A percentile compares a stretch with the other conserved stretches of the same genome.
phyloP scores from a whole-genome alignment of 2,888 invertebrate genomes.

The Tipula confusa region DNA sequence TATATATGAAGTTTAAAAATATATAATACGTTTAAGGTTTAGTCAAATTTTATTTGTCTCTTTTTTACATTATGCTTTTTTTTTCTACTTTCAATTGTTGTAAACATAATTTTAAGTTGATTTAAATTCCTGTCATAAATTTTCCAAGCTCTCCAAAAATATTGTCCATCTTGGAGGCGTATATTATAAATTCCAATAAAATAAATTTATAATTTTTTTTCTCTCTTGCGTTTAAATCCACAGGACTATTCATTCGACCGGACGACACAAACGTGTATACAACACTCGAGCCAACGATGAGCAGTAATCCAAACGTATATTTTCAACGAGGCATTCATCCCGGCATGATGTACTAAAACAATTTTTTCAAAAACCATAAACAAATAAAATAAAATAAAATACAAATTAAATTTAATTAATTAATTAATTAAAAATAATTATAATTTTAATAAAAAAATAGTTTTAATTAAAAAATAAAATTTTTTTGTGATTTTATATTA shows the following conservation, averaged over 20 bases:
- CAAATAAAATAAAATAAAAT: neutral
- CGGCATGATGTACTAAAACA: conserved; percentile 82
- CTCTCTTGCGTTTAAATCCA: conserved; percentile 46
- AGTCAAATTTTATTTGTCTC: too few relatives aligned
- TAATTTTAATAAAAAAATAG: neutral
- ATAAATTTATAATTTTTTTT: conserved; percentile 35
- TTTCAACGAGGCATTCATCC: conserved; percentile 82
- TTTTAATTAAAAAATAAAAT: neutral
- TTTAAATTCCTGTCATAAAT: too few relatives aligned
- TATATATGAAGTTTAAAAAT: too few relatives aligned
- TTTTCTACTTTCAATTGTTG: too few relatives aligned
- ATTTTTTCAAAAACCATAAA: conserved; percentile 40
- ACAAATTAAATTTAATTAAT: neutral
- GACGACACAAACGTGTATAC: conserved; percentile 82
- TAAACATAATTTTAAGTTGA: too few relatives aligned
- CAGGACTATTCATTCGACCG: conserved; percentile 72
- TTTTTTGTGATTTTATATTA: conserved; percentile 8
- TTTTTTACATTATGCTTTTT: too few relatives aligned
- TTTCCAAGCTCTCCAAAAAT: too few relatives aligned
- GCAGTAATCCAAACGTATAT: conserved; percentile 86
- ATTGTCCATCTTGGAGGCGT: too few relatives aligned
- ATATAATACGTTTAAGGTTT: too few relatives aligned
- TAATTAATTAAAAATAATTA: neutral
- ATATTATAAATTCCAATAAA: too few relatives aligned
- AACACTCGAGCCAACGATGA: conserved; percentile 77